These are phyloP conservation scores for Spisula solida DNA, from an alignment of 2,888 invertebrate species.

Conservation along the genomic window DNA sequence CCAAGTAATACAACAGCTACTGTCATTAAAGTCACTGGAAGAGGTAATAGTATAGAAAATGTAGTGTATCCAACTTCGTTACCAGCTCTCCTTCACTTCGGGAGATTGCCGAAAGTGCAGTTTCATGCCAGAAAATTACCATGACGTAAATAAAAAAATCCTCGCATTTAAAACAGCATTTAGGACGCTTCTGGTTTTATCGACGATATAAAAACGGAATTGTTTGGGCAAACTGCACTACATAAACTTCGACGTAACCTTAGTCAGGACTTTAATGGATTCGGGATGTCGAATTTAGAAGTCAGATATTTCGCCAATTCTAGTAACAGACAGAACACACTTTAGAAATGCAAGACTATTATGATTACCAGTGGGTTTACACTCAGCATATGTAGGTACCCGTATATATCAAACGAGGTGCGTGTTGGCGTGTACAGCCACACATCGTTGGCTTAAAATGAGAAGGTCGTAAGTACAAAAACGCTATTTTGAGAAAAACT, in stretches of 20 bases:
- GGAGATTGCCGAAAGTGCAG: constrained; percentile 42
- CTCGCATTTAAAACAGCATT: constrained; percentile 16
- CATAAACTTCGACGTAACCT: no score
- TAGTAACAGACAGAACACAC: neutral
- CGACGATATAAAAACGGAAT: neutral
- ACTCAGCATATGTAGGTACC: no score
- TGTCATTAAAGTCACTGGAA: constrained; percentile 40
- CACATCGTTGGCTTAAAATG: no score
- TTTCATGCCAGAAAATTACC: constrained; percentile 31
- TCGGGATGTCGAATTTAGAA: neutral
- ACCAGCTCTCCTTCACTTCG: neutral
- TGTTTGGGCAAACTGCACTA: neutral
- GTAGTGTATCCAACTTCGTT: neutral
- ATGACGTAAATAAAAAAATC: constrained; percentile 19
- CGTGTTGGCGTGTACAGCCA: no score
- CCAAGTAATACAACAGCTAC: constrained; percentile 36
- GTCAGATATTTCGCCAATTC: neutral
- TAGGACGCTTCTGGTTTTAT: constrained; percentile 27
- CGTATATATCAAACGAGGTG: no score
- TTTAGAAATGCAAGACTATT: no score
- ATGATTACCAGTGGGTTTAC: no score
- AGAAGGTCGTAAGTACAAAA: no score
- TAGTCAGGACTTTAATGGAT: neutral
- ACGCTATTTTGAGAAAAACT: no score
- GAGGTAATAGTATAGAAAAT: constrained; percentile 27